Evolutionary conservation across 2,113 vertebrate species (phyloP).

Genomic region (Neofelis nebulosa): DNA sequence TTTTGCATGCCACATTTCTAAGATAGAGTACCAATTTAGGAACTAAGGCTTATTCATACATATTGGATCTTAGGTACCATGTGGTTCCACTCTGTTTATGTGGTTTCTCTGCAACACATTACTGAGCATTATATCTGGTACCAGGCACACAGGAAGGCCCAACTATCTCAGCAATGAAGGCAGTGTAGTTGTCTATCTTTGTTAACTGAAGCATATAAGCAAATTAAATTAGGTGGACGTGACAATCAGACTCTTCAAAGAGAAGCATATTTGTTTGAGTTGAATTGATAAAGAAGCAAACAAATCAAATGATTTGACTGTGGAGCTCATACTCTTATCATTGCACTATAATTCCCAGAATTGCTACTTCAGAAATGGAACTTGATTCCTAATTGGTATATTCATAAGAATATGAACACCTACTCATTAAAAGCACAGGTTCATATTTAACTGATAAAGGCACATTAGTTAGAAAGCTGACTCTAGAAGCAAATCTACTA

Average conservation of each 20-base stretch:
- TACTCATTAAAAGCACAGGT: not conserved
- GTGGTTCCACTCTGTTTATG: not conserved
- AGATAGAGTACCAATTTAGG: not conserved
- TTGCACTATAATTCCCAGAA: conserved; percentile 11
- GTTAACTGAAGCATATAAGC: not conserved
- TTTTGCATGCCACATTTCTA: not conserved
- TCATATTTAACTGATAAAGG: not conserved
- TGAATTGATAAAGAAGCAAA: conserved; percentile 6
- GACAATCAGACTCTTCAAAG: not conserved
- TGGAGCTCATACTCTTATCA: not conserved
- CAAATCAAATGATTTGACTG: not conserved
- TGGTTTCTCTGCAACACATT: not conserved
- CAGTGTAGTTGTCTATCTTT: not conserved
- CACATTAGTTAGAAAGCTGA: not conserved
- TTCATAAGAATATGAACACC: not conserved
- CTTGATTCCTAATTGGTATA: not conserved
- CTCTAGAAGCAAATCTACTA: not conserved
- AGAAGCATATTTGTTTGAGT: not conserved
- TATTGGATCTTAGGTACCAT: not conserved
- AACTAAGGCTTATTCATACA: not conserved
- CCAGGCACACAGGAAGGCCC: not conserved
- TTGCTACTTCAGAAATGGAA: not conserved
- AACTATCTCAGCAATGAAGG: not conserved
- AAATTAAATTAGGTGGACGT: conserved; percentile 5
- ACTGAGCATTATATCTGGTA: not conserved